Evolutionary conservation across 2,797 vertebrate species (phyloP).

Genomic region (Hirundo rustica): DNA sequence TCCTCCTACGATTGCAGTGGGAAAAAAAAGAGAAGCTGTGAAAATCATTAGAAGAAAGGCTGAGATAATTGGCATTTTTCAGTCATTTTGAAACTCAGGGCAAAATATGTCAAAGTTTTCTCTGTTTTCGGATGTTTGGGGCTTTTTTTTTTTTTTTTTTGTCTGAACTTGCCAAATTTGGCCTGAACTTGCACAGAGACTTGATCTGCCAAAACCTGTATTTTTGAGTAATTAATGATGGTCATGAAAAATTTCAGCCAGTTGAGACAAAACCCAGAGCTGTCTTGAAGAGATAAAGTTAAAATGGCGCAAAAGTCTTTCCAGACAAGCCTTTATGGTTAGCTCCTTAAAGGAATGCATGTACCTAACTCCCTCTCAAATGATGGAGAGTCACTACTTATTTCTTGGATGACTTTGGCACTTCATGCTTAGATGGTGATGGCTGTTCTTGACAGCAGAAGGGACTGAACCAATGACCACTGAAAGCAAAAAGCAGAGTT

Average conservation of each 20-base stretch:
- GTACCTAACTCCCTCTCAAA: slow-evolving; percentile 55
- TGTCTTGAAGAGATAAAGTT: slow-evolving; percentile 59
- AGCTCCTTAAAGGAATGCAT: slow-evolving; percentile 52
- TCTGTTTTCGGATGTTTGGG: neutral
- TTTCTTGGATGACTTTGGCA: slow-evolving; percentile 40
- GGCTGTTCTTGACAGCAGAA: neutral
- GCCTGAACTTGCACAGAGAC: slow-evolving; percentile 2
- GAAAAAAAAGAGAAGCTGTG: neutral
- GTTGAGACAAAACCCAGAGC: slow-evolving; percentile 64
- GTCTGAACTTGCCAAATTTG: slow-evolving; percentile 42
- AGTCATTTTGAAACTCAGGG: neutral
- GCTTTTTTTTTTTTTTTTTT: neutral
- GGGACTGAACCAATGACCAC: neutral
- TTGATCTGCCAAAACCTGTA: slow-evolving; percentile 51
- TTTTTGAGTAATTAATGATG: slow-evolving; percentile 62
- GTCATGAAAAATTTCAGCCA: slow-evolving; percentile 56
- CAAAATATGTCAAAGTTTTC: neutral
- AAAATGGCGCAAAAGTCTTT: slow-evolving; percentile 58
- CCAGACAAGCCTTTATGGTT: slow-evolving; percentile 50
- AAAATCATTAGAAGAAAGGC: neutral
- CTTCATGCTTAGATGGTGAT: neutral
- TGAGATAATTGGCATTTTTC: neutral
- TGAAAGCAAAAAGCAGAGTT: neutral
- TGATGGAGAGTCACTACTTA: slow-evolving; percentile 4
- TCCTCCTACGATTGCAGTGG: neutral